Conservation (phyloP, 1,140 invertebrate genomes). For the Hycleus phaleratus region DNA sequence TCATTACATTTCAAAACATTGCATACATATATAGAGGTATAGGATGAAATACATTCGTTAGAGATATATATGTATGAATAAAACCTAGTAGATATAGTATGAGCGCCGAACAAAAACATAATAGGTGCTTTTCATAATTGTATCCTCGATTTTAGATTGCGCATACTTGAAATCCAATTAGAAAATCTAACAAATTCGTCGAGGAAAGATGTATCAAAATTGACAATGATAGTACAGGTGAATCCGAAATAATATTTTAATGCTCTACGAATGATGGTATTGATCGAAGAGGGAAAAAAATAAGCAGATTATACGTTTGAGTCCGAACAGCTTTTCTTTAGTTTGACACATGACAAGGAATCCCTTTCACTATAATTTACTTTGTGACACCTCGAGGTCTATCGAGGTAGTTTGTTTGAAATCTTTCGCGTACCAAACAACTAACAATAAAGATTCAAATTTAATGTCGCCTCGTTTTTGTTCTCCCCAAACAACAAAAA, state of each 20-base stretch:
- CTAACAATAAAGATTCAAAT: conserved; percentile 11
- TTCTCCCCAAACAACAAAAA: conserved; percentile 4
- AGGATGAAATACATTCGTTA: conserved; percentile 15
- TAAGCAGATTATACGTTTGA: conserved; percentile 18
- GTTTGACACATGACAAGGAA: conserved; percentile 30
- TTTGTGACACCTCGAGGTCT: conserved; percentile 21
- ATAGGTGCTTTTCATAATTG: conserved; percentile 17
- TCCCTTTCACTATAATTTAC: conserved; percentile 32
- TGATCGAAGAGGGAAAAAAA: conserved; percentile 12
- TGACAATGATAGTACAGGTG: too few relatives aligned
- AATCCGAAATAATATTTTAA: conserved; percentile 4
- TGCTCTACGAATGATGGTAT: conserved; percentile 12
- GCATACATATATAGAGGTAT: conserved; percentile 14
- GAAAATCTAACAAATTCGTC: too few relatives aligned
- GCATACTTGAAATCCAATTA: too few relatives aligned
- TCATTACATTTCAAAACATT: conserved; percentile 27
- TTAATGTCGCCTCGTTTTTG: conserved; percentile 2
- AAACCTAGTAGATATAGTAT: conserved; percentile 1
- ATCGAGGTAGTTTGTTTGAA: conserved; percentile 7
- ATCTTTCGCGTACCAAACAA: not conserved
- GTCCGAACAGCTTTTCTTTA: conserved; percentile 11
- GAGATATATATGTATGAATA: conserved; percentile 17
- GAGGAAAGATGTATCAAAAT: too few relatives aligned
- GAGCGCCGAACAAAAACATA: conserved; percentile 12
- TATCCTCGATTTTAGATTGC: too few relatives aligned